These are phyloP conservation scores for Pheosia tremula DNA, from an alignment of 2,888 invertebrate genomes.

Conservation along the genomic window DNA sequence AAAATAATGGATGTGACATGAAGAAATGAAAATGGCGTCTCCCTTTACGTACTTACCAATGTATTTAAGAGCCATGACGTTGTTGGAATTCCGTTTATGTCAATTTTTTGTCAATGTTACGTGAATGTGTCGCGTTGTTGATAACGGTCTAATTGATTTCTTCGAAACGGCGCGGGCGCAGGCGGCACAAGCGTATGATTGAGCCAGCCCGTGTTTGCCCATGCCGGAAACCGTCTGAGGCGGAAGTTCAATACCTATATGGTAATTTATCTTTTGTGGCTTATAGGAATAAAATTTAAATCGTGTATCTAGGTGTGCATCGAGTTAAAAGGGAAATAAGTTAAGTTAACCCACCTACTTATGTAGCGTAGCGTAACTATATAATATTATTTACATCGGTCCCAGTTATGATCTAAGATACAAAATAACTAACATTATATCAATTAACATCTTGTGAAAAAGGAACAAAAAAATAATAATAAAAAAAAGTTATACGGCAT, in stretches of 20 bases:
- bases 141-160: conserved; percentile 2
- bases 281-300: background rate
- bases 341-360: too few relatives aligned
- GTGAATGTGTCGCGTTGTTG: background rate
- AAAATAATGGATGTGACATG: too few relatives aligned
- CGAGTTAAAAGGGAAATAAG: too few relatives aligned
- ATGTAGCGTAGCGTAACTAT: too few relatives aligned
- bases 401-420: too few relatives aligned
- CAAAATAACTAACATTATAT: too few relatives aligned
- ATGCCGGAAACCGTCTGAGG: background rate
- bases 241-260: background rate
- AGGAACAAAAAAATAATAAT: too few relatives aligned
- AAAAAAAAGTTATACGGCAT: too few relatives aligned
- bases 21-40: too few relatives aligned
- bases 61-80: conserved; percentile 13
- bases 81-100: conserved; percentile 4
- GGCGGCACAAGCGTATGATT: background rate
- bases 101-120: conserved; percentile 1
- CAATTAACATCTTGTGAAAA: too few relatives aligned
- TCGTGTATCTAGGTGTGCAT: too few relatives aligned
- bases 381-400: too few relatives aligned
- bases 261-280: background rate
- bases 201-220: background rate
- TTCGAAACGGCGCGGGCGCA: background rate
- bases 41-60: background rate